Evolutionary conservation across 2,888 invertebrate species (phyloP).

Genomic region (Dynastes tityus): DNA sequence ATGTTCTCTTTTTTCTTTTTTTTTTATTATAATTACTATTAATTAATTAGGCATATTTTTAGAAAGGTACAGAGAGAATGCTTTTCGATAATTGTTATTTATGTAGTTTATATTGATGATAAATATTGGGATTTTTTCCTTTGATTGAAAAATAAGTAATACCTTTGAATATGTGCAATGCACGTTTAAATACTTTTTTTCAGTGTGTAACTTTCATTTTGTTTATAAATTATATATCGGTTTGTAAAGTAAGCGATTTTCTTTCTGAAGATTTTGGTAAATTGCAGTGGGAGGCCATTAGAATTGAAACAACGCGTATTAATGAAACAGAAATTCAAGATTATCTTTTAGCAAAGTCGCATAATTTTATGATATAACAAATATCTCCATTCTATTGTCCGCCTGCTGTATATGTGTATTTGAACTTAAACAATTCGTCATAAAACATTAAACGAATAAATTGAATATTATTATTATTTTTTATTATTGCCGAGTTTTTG

Average conservation of each 20-base stretch:
- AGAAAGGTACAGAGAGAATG: constrained; percentile 35
- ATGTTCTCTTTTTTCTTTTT: constrained; percentile 1
- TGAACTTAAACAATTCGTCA: too few species aligned
- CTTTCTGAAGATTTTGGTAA: too few species aligned
- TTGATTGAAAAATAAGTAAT: background rate
- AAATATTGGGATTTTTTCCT: constrained; percentile 8
- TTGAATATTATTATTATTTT: constrained; percentile 2
- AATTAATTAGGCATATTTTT: constrained; percentile 44
- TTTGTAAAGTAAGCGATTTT: too few species aligned
- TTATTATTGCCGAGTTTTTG: constrained; percentile 35
- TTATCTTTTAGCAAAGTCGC: too few species aligned
- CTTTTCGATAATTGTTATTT: constrained; percentile 43
- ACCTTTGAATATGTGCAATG: constrained; percentile 19
- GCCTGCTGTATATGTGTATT: too few species aligned
- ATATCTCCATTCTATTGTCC: too few species aligned
- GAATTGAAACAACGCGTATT: too few species aligned
- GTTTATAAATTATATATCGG: background rate
- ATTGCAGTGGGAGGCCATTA: too few species aligned
- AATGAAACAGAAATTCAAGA: too few species aligned
- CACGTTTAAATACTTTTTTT: constrained; percentile 13
- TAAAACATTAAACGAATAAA: too few species aligned
- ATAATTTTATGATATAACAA: too few species aligned
- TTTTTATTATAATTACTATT: constrained; percentile 40
- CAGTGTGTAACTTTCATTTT: constrained; percentile 24
- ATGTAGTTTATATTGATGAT: constrained; percentile 23